A percentile compares a stretch with the other conserved stretches of the same genome.
These are phyloP conservation scores for Oreochromis niloticus DNA, from an alignment of 2,113 vertebrate species.

Conservation along the genomic window DNA sequence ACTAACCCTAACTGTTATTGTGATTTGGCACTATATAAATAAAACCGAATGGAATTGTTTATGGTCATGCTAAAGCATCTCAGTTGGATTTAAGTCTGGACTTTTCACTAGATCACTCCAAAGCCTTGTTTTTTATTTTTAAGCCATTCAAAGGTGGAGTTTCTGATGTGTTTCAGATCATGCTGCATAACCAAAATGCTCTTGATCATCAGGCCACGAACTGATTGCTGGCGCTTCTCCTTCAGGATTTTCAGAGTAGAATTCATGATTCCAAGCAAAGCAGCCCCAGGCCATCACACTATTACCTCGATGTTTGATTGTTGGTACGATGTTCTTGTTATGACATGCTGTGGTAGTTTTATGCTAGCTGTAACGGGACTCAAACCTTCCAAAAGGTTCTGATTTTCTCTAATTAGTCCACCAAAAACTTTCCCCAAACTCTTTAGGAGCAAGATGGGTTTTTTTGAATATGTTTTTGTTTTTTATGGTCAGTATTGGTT, in stretches of 20 bases:
- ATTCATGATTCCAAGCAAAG: not conserved
- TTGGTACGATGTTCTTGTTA: not conserved
- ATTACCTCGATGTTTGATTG: not conserved
- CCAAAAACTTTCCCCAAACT: not conserved
- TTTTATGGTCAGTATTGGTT: not conserved
- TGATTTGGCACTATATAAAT: not conserved
- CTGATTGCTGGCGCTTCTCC: not conserved
- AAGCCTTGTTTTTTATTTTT: not conserved
- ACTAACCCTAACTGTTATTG: not conserved
- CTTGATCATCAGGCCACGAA: accelerated
- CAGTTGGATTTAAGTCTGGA: not conserved
- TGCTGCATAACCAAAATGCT: not conserved
- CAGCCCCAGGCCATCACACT: not conserved
- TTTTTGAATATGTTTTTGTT: not conserved
- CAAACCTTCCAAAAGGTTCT: not conserved
- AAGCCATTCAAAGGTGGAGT: not conserved
- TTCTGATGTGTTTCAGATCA: not conserved
- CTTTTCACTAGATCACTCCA: not conserved
- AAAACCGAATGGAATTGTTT: not conserved
- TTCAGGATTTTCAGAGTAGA: not conserved
- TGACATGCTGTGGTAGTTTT: not conserved
- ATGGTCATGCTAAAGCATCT: not conserved
- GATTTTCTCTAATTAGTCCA: not conserved
- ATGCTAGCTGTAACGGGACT: not conserved
- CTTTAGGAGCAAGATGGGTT: not conserved